These are phyloP conservation scores for Phyllotreta striolata DNA, from an alignment of 2,888 invertebrate genomes.

Conservation along the genomic window DNA sequence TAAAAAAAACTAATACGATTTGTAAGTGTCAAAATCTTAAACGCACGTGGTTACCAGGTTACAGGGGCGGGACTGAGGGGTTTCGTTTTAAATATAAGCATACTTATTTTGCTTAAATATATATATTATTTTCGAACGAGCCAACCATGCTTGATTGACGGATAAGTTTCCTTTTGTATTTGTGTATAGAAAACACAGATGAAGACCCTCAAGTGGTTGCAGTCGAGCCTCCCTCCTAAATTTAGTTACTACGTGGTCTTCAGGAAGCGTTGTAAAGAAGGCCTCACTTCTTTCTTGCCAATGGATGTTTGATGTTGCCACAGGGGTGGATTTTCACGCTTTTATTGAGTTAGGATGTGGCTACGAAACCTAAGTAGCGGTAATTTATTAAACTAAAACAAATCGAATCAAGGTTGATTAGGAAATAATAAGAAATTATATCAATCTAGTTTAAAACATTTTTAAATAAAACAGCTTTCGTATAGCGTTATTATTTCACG, in stretches of 20 bases:
- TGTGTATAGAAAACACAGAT: slow-evolving; percentile 25
- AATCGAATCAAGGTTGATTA: no score
- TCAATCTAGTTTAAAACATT: neutral
- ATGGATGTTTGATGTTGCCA: slow-evolving; percentile 20
- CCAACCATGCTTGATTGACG: neutral
- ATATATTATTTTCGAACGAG: slow-evolving; percentile 1
- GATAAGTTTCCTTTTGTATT: slow-evolving; percentile 14
- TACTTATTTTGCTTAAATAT: no score
- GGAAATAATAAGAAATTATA: no score
- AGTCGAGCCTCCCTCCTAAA: slow-evolving; percentile 12
- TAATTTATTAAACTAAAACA: neutral
- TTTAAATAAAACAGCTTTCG: neutral
- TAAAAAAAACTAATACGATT: slow-evolving; percentile 52
- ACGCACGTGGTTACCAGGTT: slow-evolving; percentile 51
- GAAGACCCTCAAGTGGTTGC: slow-evolving; percentile 28
- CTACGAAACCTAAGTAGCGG: neutral
- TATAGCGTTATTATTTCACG: neutral
- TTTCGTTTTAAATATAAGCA: no score
- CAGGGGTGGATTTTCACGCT: slow-evolving; percentile 17
- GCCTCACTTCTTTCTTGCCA: neutral
- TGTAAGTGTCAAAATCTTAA: slow-evolving; percentile 54
- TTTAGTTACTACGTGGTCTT: neutral
- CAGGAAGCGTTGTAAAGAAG: neutral
- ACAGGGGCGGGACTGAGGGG: neutral
- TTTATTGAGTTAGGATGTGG: slow-evolving; percentile 20